A percentile compares a stretch with the other conserved stretches of the same genome.
Conservation (phyloP, 2,888 invertebrate species). For the Harpagoxenus sublaevis region DNA sequence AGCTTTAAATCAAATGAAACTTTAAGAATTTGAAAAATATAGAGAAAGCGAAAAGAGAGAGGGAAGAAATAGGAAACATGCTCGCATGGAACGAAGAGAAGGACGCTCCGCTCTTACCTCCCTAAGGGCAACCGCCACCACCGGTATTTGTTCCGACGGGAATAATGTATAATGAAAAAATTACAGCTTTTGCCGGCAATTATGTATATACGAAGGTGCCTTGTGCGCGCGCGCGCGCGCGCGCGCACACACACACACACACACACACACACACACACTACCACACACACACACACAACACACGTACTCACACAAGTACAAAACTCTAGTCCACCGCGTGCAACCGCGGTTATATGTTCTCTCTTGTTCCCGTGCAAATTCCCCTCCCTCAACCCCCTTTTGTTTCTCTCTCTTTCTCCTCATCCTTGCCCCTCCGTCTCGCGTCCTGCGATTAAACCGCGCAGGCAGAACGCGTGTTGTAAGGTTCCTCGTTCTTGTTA, state of each 20-base stretch:
- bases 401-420: neutral
- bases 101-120: conserved; percentile 34
- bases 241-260: too few relatives aligned
- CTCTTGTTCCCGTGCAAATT: conserved; percentile 21
- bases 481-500: conserved; percentile 59
- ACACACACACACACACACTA: too few relatives aligned
- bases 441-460: conserved; percentile 66
- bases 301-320: neutral
- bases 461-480: conserved; percentile 67
- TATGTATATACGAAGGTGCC: conserved; percentile 67
- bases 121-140: conserved; percentile 51
- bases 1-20: neutral
- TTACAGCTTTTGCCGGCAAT: conserved; percentile 79
- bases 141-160: conserved; percentile 78
- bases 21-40: neutral
- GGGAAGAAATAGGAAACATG: conserved; percentile 10
- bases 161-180: conserved; percentile 82
- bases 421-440: conserved; percentile 24
- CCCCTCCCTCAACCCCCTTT: neutral
- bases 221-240: conserved; percentile 19
- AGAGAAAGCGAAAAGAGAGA: neutral
- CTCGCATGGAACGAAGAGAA: conserved; percentile 50
- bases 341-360: conserved; percentile 70
- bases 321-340: conserved; percentile 53
- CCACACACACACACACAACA: too few relatives aligned